phyloP scores from a whole-genome alignment of 2,113 vertebrate species.

The Toxostoma redivivum region DNA sequence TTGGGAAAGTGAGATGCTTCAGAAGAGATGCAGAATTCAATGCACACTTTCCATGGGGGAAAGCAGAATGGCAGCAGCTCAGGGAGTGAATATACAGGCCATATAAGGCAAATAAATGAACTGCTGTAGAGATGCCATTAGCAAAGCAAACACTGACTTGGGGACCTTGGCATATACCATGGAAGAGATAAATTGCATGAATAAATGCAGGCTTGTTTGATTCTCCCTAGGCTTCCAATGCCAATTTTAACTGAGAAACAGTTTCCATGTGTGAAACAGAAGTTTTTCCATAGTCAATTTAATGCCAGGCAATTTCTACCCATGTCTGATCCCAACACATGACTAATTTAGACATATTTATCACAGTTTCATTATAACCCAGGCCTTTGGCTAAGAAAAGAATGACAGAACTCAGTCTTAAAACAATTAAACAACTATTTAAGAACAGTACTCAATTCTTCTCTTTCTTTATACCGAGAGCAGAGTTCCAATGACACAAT shows the following conservation, averaged over 20 bases:
- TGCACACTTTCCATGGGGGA: not conserved
- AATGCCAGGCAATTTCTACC: slow-evolving; percentile 9
- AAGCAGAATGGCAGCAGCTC: slow-evolving; percentile 31
- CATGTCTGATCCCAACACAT: not conserved
- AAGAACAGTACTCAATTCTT: not conserved
- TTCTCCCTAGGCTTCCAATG: not conserved
- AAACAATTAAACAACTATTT: not conserved
- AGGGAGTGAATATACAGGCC: slow-evolving; percentile 22
- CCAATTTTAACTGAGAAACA: slow-evolving; percentile 7
- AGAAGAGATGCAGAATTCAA: not conserved
- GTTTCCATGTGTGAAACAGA: slow-evolving; percentile 12
- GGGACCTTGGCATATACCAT: slow-evolving; percentile 27
- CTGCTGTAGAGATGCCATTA: slow-evolving; percentile 36
- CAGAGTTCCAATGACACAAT: not conserved
- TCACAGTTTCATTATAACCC: not conserved
- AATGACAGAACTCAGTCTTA: not conserved
- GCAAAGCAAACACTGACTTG: slow-evolving; percentile 34
- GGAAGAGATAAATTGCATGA: slow-evolving; percentile 28
- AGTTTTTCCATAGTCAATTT: slow-evolving; percentile 11
- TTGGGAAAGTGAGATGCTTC: slow-evolving; percentile 13
- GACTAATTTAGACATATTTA: slow-evolving; percentile 7
- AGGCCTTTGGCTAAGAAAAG: not conserved
- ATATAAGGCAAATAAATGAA: slow-evolving; percentile 49
- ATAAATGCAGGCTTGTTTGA: slow-evolving; percentile 26
- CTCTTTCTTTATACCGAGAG: not conserved